Percentiles rank a stretch among this genome's conserved stretches.
Evolutionary conservation across 2,113 vertebrate species (phyloP).

Genomic region (Leucoraja erinaceus): DNA sequence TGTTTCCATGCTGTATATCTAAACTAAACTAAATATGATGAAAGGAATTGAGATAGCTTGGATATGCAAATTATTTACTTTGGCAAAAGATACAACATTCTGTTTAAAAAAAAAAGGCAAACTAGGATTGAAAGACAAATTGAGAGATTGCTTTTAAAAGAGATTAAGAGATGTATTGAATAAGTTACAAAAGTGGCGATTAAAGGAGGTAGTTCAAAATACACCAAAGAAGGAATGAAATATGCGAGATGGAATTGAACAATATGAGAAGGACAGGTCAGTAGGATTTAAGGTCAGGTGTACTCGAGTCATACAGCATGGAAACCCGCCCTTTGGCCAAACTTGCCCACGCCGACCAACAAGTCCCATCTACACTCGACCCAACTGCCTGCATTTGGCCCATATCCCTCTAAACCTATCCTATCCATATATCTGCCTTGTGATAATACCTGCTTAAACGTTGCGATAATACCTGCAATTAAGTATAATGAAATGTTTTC

Average conservation of each 20-base stretch:
- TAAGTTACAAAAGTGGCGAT: background rate
- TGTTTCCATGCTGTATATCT: too few species aligned
- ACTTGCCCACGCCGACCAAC: too few species aligned
- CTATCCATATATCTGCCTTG: too few species aligned
- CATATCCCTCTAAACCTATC: too few species aligned
- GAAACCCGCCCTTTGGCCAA: too few species aligned
- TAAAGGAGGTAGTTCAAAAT: background rate
- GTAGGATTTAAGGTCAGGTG: background rate
- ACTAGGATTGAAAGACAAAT: background rate
- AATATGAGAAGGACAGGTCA: background rate
- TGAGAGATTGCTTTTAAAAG: background rate
- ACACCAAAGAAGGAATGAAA: background rate
- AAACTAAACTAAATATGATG: background rate
- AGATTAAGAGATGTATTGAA: background rate
- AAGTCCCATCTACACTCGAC: too few species aligned
- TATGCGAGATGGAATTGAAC: background rate
- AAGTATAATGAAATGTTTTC: background rate
- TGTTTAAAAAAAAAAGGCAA: background rate
- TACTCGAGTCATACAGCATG: background rate
- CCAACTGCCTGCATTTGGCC: too few species aligned
- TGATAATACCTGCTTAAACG: too few species aligned
- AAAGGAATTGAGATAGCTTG: background rate
- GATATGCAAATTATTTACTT: background rate
- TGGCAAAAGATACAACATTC: background rate
- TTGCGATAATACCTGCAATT: too few species aligned